Base-by-base conservation (phyloP, 2,113 vertebrate genomes). In the Chloropsis hardwickii region DNA sequence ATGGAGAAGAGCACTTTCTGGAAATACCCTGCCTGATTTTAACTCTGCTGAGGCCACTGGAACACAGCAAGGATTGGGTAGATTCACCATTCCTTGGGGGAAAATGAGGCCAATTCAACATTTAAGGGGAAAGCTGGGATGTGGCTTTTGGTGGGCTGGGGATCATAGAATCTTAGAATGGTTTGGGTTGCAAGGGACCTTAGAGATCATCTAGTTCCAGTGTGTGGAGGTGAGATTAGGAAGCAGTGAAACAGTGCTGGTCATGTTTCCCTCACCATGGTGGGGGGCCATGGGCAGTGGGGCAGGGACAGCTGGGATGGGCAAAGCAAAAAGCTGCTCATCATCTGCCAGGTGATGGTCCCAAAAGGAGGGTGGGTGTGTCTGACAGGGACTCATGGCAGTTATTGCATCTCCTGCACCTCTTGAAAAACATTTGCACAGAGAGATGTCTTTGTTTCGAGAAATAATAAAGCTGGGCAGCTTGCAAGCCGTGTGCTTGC, bases 381-480 rank as follows among this genome's bases (percentile, higher is more conserved):
- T 61, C 57, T 5, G 2, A 37, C 70, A 80, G 45, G 37, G 27
- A 15, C 42, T 88, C 23, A 11, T 33, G 9, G 3, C 42, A 31
- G 47, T 40, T 29, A 16, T 4, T 61, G 37, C 12, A 13, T 72
- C 47, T 28, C 64, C 70, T 54, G 45, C 22, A 76, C 47, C 31
- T 60, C 69, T 28, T 77, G 66, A 48, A 88, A 90, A 91, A 81
- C 54, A 22, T 88, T 92, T 73, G 58, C 31, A 21, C 5, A 27
- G n/a, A 44, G 44, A 57, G 69, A 92, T 72, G 50, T 85, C 84
- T 92, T 73, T 82, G 67, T 96, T 96, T 82, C 56, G 76, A 81
- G 92, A 61, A 87, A 83, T 84, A 95, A 92, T 84, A 77, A 84
- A 81, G 50, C 94, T 82, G 82, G 87, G 81, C 84, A 96, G 85